Conservation (phyloP, 2,797 vertebrate genomes). For the Tapirus indicus region DNA sequence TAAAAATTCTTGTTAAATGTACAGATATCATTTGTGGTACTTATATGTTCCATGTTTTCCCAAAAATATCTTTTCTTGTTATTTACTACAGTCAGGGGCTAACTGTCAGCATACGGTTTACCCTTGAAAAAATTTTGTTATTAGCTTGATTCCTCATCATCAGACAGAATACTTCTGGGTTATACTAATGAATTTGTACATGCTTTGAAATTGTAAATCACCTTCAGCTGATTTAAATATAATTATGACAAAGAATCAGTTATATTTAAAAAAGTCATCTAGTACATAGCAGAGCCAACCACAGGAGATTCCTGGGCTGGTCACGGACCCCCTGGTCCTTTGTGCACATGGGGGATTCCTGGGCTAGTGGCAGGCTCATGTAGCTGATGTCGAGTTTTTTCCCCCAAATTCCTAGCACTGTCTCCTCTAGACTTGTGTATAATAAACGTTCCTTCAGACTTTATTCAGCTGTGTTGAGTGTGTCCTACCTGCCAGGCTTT, state of each 20-base stretch:
- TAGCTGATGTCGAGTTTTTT: no score
- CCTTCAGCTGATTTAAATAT: not conserved
- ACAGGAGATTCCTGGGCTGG: not conserved
- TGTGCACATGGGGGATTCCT: not conserved
- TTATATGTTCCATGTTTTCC: not conserved
- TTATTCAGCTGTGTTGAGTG: not conserved
- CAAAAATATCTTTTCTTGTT: not conserved
- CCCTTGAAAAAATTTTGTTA: not conserved
- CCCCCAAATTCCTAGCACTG: not conserved
- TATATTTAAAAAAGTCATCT: not conserved
- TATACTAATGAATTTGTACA: not conserved
- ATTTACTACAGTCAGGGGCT: not conserved
- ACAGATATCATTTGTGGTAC: not conserved
- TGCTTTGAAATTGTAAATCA: not conserved
- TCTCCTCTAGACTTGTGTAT: not conserved
- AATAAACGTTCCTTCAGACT: no score
- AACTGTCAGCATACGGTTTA: not conserved
- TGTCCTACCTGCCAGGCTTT: not conserved
- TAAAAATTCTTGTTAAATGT: not conserved
- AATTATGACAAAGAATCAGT: not conserved
- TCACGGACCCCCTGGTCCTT: not conserved
- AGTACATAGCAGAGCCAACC: fast-evolving
- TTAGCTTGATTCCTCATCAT: not conserved
- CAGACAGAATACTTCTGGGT: not conserved
- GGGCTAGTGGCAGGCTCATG: not conserved